Percentiles rank a stretch among this genome's conserved stretches.
Evolutionary conservation across 2,113 vertebrate genomes (phyloP).

Genomic region (Callipepla squamata): DNA sequence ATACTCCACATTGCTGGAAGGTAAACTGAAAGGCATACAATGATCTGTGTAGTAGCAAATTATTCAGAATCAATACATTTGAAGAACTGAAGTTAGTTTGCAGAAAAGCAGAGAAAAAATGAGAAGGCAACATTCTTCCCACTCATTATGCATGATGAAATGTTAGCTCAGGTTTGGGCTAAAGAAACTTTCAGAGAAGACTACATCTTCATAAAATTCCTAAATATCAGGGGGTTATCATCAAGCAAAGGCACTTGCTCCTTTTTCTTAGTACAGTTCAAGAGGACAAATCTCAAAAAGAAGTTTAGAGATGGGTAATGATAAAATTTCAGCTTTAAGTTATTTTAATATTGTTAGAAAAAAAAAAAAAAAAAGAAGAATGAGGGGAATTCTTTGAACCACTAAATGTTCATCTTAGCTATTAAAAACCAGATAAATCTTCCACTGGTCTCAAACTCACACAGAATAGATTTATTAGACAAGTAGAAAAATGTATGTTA

Average conservation of each 20-base stretch:
- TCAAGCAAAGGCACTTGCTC: background rate
- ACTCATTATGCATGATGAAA: background rate
- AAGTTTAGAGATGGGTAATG: background rate
- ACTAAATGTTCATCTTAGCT: background rate
- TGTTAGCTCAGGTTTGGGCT: background rate
- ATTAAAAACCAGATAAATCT: background rate
- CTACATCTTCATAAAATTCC: background rate
- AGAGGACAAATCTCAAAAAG: background rate
- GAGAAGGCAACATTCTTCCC: background rate
- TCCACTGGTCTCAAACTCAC: background rate
- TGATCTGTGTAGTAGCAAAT: background rate
- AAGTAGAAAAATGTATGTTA: too few species aligned
- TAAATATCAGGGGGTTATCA: background rate
- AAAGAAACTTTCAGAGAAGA: conserved; percentile 15
- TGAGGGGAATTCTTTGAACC: background rate
- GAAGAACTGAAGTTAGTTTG: background rate
- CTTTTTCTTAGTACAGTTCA: background rate
- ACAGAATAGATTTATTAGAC: background rate
- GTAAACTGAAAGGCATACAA: background rate
- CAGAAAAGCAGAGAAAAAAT: background rate
- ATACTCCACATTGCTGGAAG: background rate
- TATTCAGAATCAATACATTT: conserved; percentile 8
- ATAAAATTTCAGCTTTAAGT: background rate
- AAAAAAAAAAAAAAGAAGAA: background rate
- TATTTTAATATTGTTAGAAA: background rate